phyloP scores from a whole-genome alignment of 2,113 vertebrate species.

The Eudyptes chrysolophus region DNA sequence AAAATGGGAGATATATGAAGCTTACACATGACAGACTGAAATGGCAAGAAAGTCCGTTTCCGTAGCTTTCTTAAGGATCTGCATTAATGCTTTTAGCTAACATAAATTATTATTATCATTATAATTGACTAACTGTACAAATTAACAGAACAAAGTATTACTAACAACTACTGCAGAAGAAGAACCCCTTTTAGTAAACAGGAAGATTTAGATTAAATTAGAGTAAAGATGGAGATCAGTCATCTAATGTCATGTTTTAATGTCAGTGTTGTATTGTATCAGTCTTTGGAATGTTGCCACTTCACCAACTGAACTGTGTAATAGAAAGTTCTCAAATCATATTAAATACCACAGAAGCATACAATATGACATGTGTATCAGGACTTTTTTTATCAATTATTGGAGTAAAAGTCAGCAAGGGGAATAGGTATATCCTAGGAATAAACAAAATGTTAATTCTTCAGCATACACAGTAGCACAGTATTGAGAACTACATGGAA shows the following conservation, averaged over 20 bases:
- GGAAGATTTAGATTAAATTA: not conserved
- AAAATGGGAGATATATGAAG: not conserved
- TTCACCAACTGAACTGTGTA: not conserved
- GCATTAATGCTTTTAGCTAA: not conserved
- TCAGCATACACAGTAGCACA: not conserved
- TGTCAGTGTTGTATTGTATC: not conserved
- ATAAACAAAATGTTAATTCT: not conserved
- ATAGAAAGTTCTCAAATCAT: not conserved
- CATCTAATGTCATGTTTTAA: not conserved
- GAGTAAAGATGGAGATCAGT: not conserved
- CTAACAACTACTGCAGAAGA: not conserved
- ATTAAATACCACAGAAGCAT: not conserved
- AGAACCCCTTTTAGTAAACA: not conserved
- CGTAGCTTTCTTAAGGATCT: not conserved
- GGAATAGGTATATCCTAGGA: not conserved
- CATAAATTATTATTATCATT: not conserved
- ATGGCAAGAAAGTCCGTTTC: not conserved
- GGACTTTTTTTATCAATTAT: not conserved
- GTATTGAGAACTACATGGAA: not conserved
- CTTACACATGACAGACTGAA: not conserved
- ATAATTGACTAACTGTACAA: not conserved
- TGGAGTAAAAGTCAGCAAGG: not conserved
- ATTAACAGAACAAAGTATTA: not conserved
- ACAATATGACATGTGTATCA: not conserved
- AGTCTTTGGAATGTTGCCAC: not conserved